phyloP scores from a whole-genome alignment of 53 echinoderm and acorn worm species.

The Patiria pectinifera region DNA sequence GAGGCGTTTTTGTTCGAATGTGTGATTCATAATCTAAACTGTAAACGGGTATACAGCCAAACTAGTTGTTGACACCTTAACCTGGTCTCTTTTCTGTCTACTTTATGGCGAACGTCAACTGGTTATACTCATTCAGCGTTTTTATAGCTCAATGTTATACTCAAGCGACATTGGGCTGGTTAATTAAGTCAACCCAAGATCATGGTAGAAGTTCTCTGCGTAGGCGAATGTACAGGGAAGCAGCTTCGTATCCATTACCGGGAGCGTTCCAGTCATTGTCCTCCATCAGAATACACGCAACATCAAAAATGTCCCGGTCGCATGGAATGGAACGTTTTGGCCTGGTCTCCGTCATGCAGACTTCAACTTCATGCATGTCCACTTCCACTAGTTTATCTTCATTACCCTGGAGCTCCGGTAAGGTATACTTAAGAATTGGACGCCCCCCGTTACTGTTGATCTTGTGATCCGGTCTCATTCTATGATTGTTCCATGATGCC shows the following conservation, averaged over 20 bases:
- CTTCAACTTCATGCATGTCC: not conserved
- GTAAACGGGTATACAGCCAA: no score
- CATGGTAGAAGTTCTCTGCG: not conserved
- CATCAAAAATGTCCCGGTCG: not conserved
- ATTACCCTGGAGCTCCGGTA: not conserved
- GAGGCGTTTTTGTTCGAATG: no score
- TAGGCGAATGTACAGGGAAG: not conserved
- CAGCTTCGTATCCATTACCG: not conserved
- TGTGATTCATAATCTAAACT: no score
- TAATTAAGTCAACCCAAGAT: no score
- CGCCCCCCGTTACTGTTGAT: not conserved
- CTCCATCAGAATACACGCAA: not conserved
- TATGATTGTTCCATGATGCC: not conserved
- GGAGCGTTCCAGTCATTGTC: not conserved
- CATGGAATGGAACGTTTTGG: not conserved
- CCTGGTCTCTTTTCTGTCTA: no score
- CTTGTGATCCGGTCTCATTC: not conserved
- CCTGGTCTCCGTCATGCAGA: not conserved
- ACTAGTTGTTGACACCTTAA: no score
- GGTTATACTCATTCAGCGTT: no score
- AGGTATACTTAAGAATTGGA: no score
- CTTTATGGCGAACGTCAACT: no score
- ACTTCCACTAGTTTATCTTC: not conserved
- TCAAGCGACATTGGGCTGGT: no score
- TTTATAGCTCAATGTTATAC: no score